Percentiles rank a stretch among this genome's conserved stretches.
These are phyloP conservation scores for Acrossocheilus wenchowensis DNA, from an alignment of 2,797 vertebrate genomes.

Conservation along the genomic window DNA sequence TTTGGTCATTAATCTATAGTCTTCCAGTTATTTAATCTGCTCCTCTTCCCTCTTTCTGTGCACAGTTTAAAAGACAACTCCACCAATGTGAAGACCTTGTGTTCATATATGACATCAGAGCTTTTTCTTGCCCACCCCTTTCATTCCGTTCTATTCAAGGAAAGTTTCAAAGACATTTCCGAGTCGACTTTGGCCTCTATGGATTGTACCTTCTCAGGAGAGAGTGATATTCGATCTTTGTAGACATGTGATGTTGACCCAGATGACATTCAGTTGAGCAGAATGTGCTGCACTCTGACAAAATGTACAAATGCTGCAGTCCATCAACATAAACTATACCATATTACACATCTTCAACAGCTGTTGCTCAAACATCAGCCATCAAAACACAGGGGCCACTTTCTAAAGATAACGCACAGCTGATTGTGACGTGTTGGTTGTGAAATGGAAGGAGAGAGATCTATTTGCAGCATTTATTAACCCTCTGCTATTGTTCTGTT, in stretches of 20 bases:
- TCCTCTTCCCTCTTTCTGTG: background rate
- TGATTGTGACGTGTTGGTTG: background rate
- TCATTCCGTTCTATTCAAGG: slow-evolving; percentile 28
- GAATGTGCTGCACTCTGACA: slow-evolving; percentile 5
- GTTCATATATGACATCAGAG: slow-evolving; percentile 7
- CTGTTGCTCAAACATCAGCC: slow-evolving; percentile 6
- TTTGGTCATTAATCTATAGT: background rate
- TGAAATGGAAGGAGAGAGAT: background rate
- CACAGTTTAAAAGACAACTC: slow-evolving; percentile 12
- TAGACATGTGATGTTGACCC: slow-evolving; percentile 27
- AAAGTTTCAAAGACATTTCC: slow-evolving; percentile 9
- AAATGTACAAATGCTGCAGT: slow-evolving; percentile 40
- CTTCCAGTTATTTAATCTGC: slow-evolving; percentile 1
- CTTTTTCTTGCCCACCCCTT: slow-evolving; percentile 4
- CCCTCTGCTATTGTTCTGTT: background rate
- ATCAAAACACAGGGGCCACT: background rate
- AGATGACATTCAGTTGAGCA: background rate
- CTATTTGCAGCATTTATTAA: background rate
- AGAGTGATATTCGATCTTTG: slow-evolving; percentile 28
- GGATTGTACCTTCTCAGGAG: slow-evolving; percentile 9
- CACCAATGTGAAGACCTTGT: background rate
- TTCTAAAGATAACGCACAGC: slow-evolving; percentile 22
- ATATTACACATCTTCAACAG: background rate
- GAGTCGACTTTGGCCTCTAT: slow-evolving; percentile 4
- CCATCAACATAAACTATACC: background rate